Base-by-base conservation (phyloP, 2,888 invertebrate species). In the Ophion costatus region DNA sequence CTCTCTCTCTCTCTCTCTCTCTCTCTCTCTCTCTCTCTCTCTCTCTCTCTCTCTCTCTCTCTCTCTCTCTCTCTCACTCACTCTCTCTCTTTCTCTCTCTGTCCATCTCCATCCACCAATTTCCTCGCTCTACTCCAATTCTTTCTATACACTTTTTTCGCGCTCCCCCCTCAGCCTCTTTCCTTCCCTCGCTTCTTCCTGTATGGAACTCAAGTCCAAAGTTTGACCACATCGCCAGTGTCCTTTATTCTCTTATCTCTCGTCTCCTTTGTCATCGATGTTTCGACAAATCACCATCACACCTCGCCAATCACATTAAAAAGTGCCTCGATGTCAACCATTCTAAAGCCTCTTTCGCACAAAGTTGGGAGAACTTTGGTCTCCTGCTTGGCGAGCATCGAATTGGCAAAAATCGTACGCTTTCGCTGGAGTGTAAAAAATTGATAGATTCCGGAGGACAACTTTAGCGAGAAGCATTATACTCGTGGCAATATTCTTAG, bases 241-340 rank as follows among this genome's bases (percentile, higher is more conserved):
- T 67, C 57, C 33, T 77, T 76, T 82, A 79, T 82, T 51, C 82
- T 56, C 76, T 82, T 84, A 79, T 84, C 82, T 51, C 45, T 75
- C 73, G 57, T 14, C 45, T 56, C 38, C 70, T 69, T 67, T n/a
- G 61, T 69, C 73, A 29, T 29, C 63, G 77, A 56, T 77, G 7
- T 59, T 51, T 38, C 74, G 70, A 84, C 81, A 73, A 84, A 84
- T 75, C 78, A 75, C 78, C 45, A 75, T 78, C 74, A 75, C 57
- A 64, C 70, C 11, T 57, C 59, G 20, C 29, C 77, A 77, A 82
- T 82, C 77, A 73, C 66, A 73, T 82, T 73, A 64, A 51, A 51
- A 61, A 66, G 45, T 66, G 4, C 33, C 17, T 17, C 29, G n/a
- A 38, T 20, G 14, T 24, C 66, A 42, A 59, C 38, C 22, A 69